These are phyloP conservation scores for Sycophila texana DNA, from an alignment of 2,888 invertebrate genomes.

Conservation along the genomic window DNA sequence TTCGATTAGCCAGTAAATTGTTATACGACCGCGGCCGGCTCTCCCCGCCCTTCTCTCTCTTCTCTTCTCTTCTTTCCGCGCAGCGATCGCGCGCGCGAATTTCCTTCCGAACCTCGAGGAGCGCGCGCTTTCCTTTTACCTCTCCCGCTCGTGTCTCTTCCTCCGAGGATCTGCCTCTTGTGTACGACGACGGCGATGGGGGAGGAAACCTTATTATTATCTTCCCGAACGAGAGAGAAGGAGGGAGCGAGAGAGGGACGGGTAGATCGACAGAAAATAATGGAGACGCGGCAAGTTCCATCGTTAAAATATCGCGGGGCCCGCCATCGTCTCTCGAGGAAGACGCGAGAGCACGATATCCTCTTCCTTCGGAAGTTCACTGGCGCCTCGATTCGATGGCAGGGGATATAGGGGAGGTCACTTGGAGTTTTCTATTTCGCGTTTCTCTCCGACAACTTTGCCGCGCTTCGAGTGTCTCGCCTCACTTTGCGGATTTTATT, in stretches of 20 bases:
- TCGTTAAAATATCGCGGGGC: conserved; percentile 63
- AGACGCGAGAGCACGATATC: background rate
- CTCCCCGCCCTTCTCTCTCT: background rate
- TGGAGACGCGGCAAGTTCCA: conserved; percentile 65
- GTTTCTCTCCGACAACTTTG: background rate
- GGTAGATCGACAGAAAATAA: conserved; percentile 67
- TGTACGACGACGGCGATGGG: conserved; percentile 7
- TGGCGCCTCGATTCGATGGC: background rate
- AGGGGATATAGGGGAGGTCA: background rate
- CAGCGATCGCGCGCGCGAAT: background rate
- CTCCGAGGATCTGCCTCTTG: conserved; percentile 34
- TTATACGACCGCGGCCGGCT: conserved; percentile 66
- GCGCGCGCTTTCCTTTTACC: background rate
- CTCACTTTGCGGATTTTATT: conserved; percentile 24
- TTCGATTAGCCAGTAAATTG: conserved; percentile 74
- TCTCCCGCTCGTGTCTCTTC: conserved; percentile 3
- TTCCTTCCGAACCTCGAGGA: background rate
- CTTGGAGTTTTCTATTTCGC: conserved; percentile 2
- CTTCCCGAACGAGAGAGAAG: conserved; percentile 43
- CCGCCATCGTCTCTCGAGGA: background rate
- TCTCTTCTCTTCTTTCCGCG: background rate
- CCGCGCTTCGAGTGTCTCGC: background rate
- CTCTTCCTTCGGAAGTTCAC: conserved; percentile 1
- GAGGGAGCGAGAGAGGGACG: conserved; percentile 22
- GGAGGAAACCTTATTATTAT: conserved; percentile 60